Conservation (phyloP, 2,888 invertebrate genomes). For the Gryllus longicercus region DNA sequence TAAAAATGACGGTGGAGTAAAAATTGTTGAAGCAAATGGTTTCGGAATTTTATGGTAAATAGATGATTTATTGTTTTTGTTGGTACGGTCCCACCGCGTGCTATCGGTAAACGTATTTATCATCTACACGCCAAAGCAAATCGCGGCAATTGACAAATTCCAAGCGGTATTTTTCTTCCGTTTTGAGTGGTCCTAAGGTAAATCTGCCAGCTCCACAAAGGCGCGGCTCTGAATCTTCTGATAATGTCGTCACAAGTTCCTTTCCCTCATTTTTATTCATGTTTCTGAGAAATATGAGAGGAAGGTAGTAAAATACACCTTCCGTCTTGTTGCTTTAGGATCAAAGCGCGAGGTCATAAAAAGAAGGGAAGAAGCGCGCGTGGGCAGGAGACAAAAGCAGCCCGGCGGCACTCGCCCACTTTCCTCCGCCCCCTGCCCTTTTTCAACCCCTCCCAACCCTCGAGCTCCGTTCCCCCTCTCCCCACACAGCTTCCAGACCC, state of each 20-base stretch:
- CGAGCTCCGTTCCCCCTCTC: no score
- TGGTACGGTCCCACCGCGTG: not conserved
- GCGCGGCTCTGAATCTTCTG: slow-evolving; percentile 6
- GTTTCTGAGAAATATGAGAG: not conserved
- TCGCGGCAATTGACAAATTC: not conserved
- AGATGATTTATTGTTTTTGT: not conserved
- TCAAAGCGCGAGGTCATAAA: not conserved
- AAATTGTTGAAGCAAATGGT: not conserved
- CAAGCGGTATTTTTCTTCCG: not conserved
- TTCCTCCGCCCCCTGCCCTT: not conserved
- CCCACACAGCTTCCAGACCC: no score
- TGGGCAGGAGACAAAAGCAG: slow-evolving; percentile 3
- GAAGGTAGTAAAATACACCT: slow-evolving; percentile 17
- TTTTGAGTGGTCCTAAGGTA: not conserved
- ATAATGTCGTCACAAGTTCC: slow-evolving; percentile 17
- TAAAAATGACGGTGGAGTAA: not conserved
- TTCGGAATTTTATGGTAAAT: slow-evolving; percentile 1
- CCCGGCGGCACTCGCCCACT: not conserved
- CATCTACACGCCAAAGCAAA: not conserved
- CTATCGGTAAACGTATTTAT: not conserved
- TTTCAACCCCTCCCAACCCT: no score
- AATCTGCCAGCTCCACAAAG: slow-evolving; percentile 6
- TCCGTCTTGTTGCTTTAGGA: slow-evolving; percentile 17
- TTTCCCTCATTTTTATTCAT: slow-evolving; percentile 17
- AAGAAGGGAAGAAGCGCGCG: slow-evolving; percentile 1